These are phyloP conservation scores for Troides oblongomaculatus DNA, from an alignment of 2,888 invertebrate species.

Conservation along the genomic window DNA sequence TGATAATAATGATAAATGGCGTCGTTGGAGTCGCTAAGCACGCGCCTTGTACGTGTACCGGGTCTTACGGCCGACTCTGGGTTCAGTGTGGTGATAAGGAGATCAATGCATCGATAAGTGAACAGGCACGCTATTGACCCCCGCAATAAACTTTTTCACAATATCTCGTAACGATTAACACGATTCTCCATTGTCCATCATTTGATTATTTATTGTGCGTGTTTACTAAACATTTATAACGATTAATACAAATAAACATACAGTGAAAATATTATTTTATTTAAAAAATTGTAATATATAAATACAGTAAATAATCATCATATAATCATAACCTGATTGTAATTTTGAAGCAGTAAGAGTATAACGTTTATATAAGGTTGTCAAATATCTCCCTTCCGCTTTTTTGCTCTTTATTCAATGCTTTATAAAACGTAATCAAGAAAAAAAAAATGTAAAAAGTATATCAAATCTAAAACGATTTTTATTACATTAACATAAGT, in stretches of 20 bases:
- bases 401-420: too few relatives aligned
- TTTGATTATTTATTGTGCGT: neutral
- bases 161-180: conserved; percentile 3
- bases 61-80: neutral
- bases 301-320: neutral
- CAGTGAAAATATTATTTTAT: too few relatives aligned
- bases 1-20: neutral
- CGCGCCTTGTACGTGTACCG: conserved; percentile 1
- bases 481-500: too few relatives aligned
- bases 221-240: neutral
- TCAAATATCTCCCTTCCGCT: too few relatives aligned
- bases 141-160: conserved; percentile 1
- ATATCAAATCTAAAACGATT: too few relatives aligned
- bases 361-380: too few relatives aligned
- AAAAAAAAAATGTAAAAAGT: too few relatives aligned
- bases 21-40: neutral
- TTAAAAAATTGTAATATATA: too few relatives aligned
- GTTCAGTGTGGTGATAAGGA: conserved; percentile 15
- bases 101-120: conserved; percentile 14
- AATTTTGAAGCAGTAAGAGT: neutral
- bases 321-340: neutral
- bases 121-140: conserved; percentile 17
- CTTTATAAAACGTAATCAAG: too few relatives aligned
- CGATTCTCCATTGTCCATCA: conserved; percentile 1
- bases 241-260: neutral